phyloP scores from a whole-genome alignment of 2,797 vertebrate genomes.

The Pteronotus mesoamericanus region DNA sequence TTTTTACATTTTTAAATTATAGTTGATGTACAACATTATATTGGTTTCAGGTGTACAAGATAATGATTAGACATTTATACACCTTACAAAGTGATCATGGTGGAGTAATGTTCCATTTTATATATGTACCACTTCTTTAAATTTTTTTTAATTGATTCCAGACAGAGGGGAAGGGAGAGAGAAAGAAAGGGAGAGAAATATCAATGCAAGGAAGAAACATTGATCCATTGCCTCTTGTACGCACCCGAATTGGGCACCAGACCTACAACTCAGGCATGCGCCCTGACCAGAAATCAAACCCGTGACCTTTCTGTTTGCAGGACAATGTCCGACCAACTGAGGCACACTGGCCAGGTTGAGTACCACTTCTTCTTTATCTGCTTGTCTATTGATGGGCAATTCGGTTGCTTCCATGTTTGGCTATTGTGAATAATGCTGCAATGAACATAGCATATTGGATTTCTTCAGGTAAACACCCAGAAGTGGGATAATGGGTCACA shows the following conservation, averaged over 20 bases:
- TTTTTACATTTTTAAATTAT: neutral
- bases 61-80: neutral
- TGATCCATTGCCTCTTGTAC: neutral
- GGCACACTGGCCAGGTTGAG: neutral
- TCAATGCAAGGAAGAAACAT: neutral
- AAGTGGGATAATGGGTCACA: neutral
- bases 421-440: neutral
- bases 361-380: neutral
- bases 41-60: neutral
- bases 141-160: neutral
- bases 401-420: neutral
- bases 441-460: neutral
- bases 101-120: neutral
- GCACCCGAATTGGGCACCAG: neutral
- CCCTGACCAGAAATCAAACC: neutral
- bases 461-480: neutral
- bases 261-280: neutral
- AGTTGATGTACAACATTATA: neutral
- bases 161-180: neutral
- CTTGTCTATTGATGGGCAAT: neutral
- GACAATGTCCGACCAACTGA: neutral
- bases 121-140: neutral
- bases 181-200: neutral
- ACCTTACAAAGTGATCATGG: neutral
- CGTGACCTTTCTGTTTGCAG: neutral